Evolutionary conservation across 2,113 vertebrate genomes (phyloP).

Genomic region (Cavia porcellus): DNA sequence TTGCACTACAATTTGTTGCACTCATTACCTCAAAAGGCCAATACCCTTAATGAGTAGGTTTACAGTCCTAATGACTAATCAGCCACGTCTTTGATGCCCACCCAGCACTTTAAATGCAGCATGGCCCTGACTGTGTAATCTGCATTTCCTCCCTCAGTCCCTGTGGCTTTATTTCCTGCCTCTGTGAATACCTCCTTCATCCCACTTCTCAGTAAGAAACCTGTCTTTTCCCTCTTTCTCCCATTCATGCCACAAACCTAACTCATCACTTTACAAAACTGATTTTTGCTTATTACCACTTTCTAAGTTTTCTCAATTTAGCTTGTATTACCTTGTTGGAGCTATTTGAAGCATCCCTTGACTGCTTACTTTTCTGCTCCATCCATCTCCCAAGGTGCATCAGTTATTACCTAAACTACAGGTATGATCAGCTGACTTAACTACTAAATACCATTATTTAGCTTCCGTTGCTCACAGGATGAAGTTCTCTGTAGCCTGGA

Average conservation of each 20-base stretch:
- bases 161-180: background rate
- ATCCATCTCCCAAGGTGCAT: background rate
- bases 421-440: background rate
- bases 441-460: background rate
- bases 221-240: background rate
- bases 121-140: background rate
- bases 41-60: background rate
- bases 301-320: background rate
- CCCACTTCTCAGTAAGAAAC: background rate
- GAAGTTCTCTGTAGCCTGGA: background rate
- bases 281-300: background rate
- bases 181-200: background rate
- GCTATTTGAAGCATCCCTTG: background rate
- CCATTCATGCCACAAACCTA: background rate
- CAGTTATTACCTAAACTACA: background rate
- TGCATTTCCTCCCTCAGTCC: background rate
- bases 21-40: background rate
- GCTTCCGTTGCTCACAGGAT: background rate
- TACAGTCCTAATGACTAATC: background rate
- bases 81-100: background rate
- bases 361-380: background rate
- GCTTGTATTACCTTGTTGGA: background rate
- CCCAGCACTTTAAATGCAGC: background rate
- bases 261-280: background rate
- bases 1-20: background rate